Base-by-base conservation (phyloP, 1,140 invertebrate species). In the Micrasema minimum region DNA sequence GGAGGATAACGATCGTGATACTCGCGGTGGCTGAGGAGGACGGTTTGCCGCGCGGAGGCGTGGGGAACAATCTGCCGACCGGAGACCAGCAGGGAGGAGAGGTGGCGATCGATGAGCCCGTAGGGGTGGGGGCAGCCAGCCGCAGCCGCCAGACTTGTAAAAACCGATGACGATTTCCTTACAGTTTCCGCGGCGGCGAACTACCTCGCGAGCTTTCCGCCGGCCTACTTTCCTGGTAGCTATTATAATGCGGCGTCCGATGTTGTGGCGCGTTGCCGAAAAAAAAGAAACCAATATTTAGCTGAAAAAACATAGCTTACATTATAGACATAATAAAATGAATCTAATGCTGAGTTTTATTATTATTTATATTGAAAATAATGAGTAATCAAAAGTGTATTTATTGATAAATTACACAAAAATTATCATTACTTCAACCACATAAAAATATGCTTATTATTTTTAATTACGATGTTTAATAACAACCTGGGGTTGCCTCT, bases 31-130 rank as follows among this genome's bases (percentile, higher is more conserved):
- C 51, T 55, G 51, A 55, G 51, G 37, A 59, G 31, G 18, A 43
- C 55, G 55, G 55, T 59, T 59, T 59, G 55, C 55, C 37, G 55
- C 55, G 55, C 55, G 55, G n/a, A n/a, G n/a, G 55, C 55, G 55
- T 11, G 35, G 55, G 35, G 38, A 16, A 16, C 12, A 59, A 18
- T 22, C 23, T 38, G 9, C 55, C 35, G 20, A 16, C 26, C 43
- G 61, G 62, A 35, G 62, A 66, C 23, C 45, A 66, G 62, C 45
- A 51, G 20, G 41, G 45, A 41, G 62, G 31, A 35, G 62, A 48
- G 45, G 61, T 18, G 38, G 62, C 62, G 62, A 66, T 66, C 62
- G 62, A 66, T 66, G 62, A 46, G n/a, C 2, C 26, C 26, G 26
- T 10, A 6, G n/a, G 14, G 62, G 62, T 35, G 46, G 62, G 62